These are phyloP conservation scores for Seira sanloemensis DNA, from an alignment of 2,888 invertebrate species.

Conservation along the genomic window DNA sequence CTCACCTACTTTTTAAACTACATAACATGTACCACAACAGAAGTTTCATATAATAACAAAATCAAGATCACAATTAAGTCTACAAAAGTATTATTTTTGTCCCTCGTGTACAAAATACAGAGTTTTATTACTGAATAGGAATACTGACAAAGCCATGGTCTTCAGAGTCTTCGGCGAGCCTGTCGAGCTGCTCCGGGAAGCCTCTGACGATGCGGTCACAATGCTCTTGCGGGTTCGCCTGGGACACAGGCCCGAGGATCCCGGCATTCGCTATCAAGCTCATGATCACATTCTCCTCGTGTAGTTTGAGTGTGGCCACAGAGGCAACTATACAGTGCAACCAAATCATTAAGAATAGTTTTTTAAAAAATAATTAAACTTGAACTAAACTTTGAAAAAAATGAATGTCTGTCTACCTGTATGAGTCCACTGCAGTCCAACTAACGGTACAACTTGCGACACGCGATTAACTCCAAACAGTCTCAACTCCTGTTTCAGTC, in stretches of 20 bases:
- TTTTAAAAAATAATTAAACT: neutral
- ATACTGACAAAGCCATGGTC: slow-evolving; percentile 68
- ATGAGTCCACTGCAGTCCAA: slow-evolving; percentile 62
- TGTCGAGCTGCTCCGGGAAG: slow-evolving; percentile 61
- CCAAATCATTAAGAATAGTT: too few relatives aligned
- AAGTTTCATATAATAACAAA: neutral
- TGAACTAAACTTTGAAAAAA: neutral
- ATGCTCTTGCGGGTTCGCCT: slow-evolving; percentile 51
- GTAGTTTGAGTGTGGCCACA: slow-evolving; percentile 53
- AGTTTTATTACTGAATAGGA: slow-evolving; percentile 52
- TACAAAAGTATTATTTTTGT: slow-evolving; percentile 1
- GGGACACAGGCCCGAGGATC: slow-evolving; percentile 41
- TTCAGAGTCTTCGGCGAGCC: slow-evolving; percentile 51
- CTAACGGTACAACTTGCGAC: slow-evolving; percentile 58
- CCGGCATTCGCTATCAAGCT: slow-evolving; percentile 58
- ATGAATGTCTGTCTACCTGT: slow-evolving; percentile 50
- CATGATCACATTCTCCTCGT: slow-evolving; percentile 52
- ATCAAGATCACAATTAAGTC: neutral
- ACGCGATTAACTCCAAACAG: slow-evolving; percentile 55
- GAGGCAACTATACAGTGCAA: slow-evolving; percentile 50
- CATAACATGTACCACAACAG: slow-evolving; percentile 15
- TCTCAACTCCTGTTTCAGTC: slow-evolving; percentile 17
- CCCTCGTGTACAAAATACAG: slow-evolving; percentile 5
- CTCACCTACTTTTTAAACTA: neutral
- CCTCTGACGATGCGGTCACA: slow-evolving; percentile 42